Evolutionary conservation across 2,797 vertebrate genomes (phyloP).

Genomic region (Clarias pachynema): DNA sequence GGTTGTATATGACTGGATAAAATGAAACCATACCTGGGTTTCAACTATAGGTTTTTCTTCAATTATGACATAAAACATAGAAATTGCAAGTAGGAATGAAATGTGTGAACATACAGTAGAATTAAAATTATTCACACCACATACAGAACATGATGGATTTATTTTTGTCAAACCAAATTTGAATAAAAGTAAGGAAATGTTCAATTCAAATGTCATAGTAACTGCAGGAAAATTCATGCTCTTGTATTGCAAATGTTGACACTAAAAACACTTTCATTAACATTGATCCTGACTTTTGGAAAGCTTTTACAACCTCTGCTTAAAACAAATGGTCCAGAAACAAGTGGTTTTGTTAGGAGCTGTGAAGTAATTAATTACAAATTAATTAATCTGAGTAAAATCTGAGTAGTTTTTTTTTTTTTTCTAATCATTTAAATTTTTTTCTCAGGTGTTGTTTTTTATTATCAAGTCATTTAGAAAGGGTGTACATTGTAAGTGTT

Average conservation of each 20-base stretch:
- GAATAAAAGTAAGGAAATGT: background rate
- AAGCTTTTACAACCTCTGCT: too few relatives aligned
- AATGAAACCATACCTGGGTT: background rate
- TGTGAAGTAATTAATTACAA: too few relatives aligned
- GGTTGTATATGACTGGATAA: background rate
- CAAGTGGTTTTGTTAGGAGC: too few relatives aligned
- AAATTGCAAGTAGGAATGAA: background rate
- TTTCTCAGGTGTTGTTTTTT: too few relatives aligned
- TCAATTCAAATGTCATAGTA: background rate
- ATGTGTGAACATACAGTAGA: background rate
- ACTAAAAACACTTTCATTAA: too few relatives aligned
- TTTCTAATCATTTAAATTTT: too few relatives aligned
- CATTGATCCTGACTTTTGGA: too few relatives aligned
- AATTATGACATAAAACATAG: background rate
- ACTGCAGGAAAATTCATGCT: background rate
- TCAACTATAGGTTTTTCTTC: background rate
- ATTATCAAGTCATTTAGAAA: too few relatives aligned
- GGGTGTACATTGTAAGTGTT: background rate
- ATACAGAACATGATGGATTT: background rate
- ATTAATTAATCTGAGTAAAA: too few relatives aligned
- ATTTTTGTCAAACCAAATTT: background rate
- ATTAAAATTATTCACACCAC: background rate
- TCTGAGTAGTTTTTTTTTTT: too few relatives aligned
- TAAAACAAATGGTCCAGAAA: too few relatives aligned
- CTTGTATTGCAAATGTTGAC: too few relatives aligned